A percentile compares a stretch with the other conserved stretches of the same genome.
Conservation (phyloP, 2,888 invertebrate genomes). For the Agrotis puta region DNA sequence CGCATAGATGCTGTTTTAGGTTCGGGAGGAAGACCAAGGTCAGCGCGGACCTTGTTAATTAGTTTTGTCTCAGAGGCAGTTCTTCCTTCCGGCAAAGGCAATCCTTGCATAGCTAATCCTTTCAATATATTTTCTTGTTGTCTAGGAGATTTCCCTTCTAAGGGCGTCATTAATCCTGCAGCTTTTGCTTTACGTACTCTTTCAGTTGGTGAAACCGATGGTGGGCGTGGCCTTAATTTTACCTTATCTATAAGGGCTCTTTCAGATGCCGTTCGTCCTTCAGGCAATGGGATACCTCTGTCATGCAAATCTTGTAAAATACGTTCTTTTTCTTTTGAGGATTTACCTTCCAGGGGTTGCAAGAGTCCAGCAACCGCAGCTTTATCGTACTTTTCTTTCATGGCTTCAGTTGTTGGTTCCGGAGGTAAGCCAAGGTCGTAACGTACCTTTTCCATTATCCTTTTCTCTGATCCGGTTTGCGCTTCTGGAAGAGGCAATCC, state of each 20-base stretch:
- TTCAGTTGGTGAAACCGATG: not conserved
- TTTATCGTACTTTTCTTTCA: constrained; percentile 1
- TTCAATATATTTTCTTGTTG: constrained; percentile 1
- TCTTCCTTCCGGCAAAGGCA: not conserved
- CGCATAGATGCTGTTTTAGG: constrained; percentile 3
- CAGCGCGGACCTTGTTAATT: not conserved
- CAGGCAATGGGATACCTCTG: constrained; percentile 9
- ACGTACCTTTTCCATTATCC: not conserved
- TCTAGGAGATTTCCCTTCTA: not conserved
- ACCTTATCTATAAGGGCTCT: not conserved
- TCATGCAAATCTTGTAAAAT: constrained; percentile 9
- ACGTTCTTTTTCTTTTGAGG: not conserved
- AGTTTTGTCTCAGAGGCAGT: not conserved
- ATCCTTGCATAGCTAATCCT: constrained; percentile 7
- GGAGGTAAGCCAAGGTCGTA: not conserved
- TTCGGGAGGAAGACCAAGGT: constrained; percentile 14
- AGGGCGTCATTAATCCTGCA: not conserved
- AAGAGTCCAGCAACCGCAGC: not conserved
- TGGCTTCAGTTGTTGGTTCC: not conserved
- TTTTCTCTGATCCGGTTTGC: not conserved
- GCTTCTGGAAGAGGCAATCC: not conserved
- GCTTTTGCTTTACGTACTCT: constrained; percentile 2
- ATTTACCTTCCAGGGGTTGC: constrained; percentile 11
- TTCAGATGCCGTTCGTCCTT: constrained; percentile 1
- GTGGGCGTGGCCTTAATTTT: not conserved